Base-by-base conservation (phyloP, 2,113 vertebrate species). In the Lates calcarifer region DNA sequence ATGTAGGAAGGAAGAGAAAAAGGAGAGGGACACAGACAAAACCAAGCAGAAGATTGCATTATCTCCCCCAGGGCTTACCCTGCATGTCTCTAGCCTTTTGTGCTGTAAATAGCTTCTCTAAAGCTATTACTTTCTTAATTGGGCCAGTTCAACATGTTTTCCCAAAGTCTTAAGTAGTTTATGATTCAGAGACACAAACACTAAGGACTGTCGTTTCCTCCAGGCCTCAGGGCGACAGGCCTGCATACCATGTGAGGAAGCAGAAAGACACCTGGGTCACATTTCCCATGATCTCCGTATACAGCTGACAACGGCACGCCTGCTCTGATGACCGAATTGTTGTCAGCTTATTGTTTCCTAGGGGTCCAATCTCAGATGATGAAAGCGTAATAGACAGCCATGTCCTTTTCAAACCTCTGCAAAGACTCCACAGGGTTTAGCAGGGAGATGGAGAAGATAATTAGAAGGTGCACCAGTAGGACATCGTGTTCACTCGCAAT, bases 81-180 rank as follows among this genome's bases (percentile, higher is more conserved):
- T 67, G 81, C 83, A 90, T 82, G 83, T 75, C 72, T 90, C 75
- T 80, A 65, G 74, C 68, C 74, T 57, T 86, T 78, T 76, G 45
- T 74, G 68, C 68, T 80, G 84, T 72, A 89, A 92, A 94, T 81
- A 78, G 84, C 89, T 87, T 84, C 85, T 85, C 85, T 91, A 89
- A 92, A 91, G 85, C 79, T 84, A 92, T 94, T 93, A 93, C 78
- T 79, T 79, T 81, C 87, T 86, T 91, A 95, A 94, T 90, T 93
- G 88, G 83, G 79, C 79, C 82, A 85, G 72, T 88, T 88, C 63
- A 76, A 41, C 83, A 82, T 91, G 81, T 93, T 90, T 87, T 91
- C 88, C 80, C 65, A 88, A 86, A 83, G 82, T 90, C 78, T 90
- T 90, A 93, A 92, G 88, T 74, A 83, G 79, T 94, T 95, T 92